Evolutionary conservation across 2,797 vertebrate genomes (phyloP).

Genomic region (Gorsachius magnificus): DNA sequence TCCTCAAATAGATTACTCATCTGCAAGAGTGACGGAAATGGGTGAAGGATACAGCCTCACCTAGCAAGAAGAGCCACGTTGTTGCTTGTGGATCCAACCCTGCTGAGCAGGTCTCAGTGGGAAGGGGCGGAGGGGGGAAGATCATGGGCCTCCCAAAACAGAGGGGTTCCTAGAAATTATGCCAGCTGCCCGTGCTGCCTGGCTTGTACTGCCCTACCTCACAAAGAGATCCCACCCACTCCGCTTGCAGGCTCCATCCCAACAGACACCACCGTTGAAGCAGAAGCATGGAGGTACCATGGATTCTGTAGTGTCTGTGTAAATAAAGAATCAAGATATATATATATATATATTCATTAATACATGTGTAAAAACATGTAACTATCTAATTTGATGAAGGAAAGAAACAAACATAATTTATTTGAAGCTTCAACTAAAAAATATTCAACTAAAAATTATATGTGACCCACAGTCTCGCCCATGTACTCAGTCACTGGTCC

Average conservation of each 20-base stretch:
- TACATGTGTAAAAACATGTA: accelerated
- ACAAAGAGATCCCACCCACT: slow-evolving; percentile 58
- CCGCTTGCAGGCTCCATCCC: slow-evolving; percentile 16
- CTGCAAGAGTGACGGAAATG: not conserved
- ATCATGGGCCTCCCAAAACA: not conserved
- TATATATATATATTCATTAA: not conserved
- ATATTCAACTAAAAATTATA: not conserved
- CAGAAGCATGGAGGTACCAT: not conserved
- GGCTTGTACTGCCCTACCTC: slow-evolving; percentile 26
- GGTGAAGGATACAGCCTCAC: accelerated
- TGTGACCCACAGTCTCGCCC: not conserved
- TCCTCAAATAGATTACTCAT: not conserved
- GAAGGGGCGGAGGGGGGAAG: no score
- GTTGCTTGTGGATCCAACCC: accelerated
- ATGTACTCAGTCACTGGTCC: not conserved
- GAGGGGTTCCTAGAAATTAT: not conserved
- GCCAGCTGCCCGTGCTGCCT: not conserved
- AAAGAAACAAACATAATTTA: not conserved
- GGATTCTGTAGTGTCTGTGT: not conserved
- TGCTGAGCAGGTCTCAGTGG: not conserved
- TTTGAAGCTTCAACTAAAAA: not conserved
- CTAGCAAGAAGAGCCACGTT: not conserved
- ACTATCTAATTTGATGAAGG: not conserved
- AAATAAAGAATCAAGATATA: not conserved
- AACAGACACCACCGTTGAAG: slow-evolving; percentile 37